Conservation (phyloP, 2,888 invertebrate species). For the Mesoligia furuncula region DNA sequence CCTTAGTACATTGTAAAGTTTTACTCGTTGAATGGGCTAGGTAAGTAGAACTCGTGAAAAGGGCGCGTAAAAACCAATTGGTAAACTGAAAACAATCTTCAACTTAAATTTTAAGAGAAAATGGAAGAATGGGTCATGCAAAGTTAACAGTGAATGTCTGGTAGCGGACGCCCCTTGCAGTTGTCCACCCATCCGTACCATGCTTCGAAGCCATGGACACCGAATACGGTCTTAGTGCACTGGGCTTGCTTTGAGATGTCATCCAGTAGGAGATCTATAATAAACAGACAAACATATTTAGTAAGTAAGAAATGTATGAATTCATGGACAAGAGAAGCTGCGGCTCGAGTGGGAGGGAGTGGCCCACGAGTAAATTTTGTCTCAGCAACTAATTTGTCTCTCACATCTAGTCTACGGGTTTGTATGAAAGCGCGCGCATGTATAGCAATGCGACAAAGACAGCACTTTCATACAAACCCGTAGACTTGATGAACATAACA, state of each 20-base stretch:
- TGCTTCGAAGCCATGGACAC: slow-evolving; percentile 79
- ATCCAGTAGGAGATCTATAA: slow-evolving; percentile 78
- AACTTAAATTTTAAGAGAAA: background rate
- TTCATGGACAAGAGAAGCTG: too few species aligned
- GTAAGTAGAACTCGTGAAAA: background rate
- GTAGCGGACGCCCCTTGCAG: slow-evolving; percentile 60
- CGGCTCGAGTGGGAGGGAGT: background rate
- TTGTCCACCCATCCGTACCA: slow-evolving; percentile 83
- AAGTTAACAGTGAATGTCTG: slow-evolving; percentile 50
- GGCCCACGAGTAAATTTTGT: background rate
- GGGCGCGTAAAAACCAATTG: background rate
- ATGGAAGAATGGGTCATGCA: background rate
- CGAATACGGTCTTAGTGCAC: slow-evolving; percentile 80
- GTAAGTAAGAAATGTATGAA: background rate
- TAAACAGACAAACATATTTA: slow-evolving; percentile 13
- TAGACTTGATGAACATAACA: too few species aligned
- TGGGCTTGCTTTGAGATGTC: slow-evolving; percentile 77
- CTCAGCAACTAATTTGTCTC: background rate
- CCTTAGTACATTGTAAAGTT: background rate
- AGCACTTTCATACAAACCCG: too few species aligned
- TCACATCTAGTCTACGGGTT: too few species aligned
- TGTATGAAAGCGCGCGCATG: too few species aligned
- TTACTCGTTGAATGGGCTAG: background rate
- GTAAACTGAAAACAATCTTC: slow-evolving; percentile 16
- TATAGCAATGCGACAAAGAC: too few species aligned